Evolutionary conservation across 1,140 invertebrate species (phyloP), one percentile per base, ranked within the genome.

Genomic region (Heliconius eleuchia): DNA sequence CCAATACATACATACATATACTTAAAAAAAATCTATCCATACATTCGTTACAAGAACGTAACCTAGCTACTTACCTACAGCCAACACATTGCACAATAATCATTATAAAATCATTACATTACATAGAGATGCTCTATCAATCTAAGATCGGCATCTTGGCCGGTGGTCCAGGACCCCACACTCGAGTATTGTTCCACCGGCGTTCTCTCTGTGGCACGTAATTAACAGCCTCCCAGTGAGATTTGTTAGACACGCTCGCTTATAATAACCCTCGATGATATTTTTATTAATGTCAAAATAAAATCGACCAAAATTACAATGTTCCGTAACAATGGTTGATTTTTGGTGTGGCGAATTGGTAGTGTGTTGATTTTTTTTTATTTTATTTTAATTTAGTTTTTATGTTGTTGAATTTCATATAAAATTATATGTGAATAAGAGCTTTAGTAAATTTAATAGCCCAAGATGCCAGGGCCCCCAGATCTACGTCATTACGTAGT

Each of bases 241-340:
- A 90, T 92, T 88, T 88, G 90, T 93, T 93, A 92, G 89, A 92
- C 91, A 92, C 92, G 92, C 92, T 93, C 89, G 88, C 83, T 91
- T 91, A 86, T 93, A 89, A 93, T 93, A 92, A 92, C 90, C 90
- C 88, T 87, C 85, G 92, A 92, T 93, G 91, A 93, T 93, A 93
- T 93, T 93, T 93, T 92, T 93, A 93, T 93, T 93, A 93, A 93
- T 93, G 90, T 93, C 92, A 92, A 93, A 92, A 93, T 93, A 92
- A 91, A 92, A 77, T 87, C 85, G 85, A 78, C 80, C 78, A 72
- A 81, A n/a, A 76, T 90, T 82, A 91, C 88, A 89, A 89, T 82
- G 90, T 37, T 55, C 23, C 30, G 75, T 77, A 77, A 77, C 75
- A 77, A 72, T 42, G 30, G 42, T 39, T n/a, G 1, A 0, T 9